phyloP scores from a whole-genome alignment of 2,797 vertebrate genomes.

The Poeciliopsis infans region DNA sequence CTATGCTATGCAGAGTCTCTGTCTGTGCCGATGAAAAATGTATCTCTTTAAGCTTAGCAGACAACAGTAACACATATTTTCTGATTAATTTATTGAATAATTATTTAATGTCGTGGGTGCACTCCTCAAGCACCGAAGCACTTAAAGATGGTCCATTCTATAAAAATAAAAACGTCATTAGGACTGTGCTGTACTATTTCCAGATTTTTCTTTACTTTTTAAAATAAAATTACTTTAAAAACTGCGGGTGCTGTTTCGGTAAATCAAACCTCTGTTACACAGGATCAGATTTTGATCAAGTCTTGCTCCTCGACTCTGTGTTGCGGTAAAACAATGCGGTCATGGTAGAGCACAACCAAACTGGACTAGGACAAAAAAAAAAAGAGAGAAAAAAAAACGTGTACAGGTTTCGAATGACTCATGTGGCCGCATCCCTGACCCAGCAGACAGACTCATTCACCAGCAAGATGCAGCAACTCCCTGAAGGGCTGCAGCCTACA shows the following conservation, averaged over 20 bases:
- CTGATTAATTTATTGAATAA: neutral
- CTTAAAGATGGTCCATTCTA: neutral
- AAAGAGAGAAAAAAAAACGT: neutral
- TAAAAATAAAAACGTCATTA: neutral
- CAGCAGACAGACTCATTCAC: conserved; percentile 44
- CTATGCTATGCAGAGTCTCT: neutral
- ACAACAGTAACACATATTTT: neutral
- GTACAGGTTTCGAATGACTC: conserved; percentile 41
- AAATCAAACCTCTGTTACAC: neutral
- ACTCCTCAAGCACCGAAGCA: neutral
- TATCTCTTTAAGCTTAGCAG: neutral
- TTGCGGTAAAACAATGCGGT: neutral
- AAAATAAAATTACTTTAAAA: neutral
- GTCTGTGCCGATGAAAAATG: neutral
- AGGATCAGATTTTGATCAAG: neutral
- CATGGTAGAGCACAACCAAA: neutral
- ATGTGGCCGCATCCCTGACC: conserved; percentile 55
- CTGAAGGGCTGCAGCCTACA: conserved; percentile 40
- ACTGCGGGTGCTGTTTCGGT: neutral
- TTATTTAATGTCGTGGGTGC: neutral
- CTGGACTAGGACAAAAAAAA: neutral
- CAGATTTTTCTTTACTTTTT: neutral
- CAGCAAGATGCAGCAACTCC: conserved; percentile 46
- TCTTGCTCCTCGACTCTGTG: neutral
- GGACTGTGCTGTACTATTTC: neutral